A percentile compares a stretch with the other conserved stretches of the same genome.
Evolutionary conservation across 2,888 invertebrate species (phyloP).

Genomic region (Rugalucina vietnamica): DNA sequence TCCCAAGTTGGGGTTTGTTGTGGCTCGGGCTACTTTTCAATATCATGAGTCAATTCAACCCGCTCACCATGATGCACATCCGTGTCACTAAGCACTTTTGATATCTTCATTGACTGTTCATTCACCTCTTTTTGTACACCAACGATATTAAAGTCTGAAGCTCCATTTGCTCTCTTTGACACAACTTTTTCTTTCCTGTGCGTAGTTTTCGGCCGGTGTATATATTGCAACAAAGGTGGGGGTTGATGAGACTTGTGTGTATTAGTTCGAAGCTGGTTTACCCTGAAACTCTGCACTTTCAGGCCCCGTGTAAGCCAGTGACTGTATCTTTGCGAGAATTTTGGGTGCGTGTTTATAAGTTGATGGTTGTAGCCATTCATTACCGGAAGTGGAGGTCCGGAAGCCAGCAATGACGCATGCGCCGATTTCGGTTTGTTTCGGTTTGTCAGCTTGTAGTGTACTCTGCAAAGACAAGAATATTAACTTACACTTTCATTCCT

Average conservation of each 20-base stretch:
- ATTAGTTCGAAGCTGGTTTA: conserved; percentile 7
- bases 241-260: conserved; percentile 45
- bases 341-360: conserved; percentile 59
- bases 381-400: conserved; percentile 48
- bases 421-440: conserved; percentile 51
- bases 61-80: not conserved
- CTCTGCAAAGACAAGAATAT: conserved; percentile 50
- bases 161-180: not conserved
- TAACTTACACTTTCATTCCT: no score
- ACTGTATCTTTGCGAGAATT: conserved; percentile 62
- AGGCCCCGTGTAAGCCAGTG: conserved; percentile 67
- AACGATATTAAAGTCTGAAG: conserved; percentile 42
- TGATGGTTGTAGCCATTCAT: conserved; percentile 66
- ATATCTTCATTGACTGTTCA: not conserved
- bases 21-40: no score
- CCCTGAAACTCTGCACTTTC: conserved; percentile 68
- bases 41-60: no score
- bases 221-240: conserved; percentile 53
- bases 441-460: conserved; percentile 53
- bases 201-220: conserved; percentile 50
- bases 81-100: not conserved
- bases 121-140: conserved; percentile 48
- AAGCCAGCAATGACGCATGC: conserved; percentile 31
- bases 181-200: not conserved
- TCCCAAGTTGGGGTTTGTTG: no score